Percentiles rank a stretch among this genome's conserved stretches.
Evolutionary conservation across 2,113 vertebrate genomes (phyloP).

Genomic region (Conger conger): DNA sequence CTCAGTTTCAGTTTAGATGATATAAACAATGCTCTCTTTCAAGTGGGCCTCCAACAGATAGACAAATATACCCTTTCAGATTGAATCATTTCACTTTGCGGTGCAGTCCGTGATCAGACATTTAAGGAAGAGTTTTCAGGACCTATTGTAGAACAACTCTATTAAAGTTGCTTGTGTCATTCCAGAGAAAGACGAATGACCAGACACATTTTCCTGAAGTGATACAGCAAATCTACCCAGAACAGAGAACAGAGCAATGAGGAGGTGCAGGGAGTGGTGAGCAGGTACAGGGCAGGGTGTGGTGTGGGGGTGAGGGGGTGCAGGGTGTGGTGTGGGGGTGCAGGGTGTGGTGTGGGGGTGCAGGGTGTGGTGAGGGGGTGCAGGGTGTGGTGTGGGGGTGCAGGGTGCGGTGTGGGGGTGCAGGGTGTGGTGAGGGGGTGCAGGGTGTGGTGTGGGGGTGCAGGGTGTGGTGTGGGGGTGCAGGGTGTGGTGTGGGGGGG

Average conservation of each 20-base stretch:
- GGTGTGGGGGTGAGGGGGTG: neutral
- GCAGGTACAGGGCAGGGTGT: neutral
- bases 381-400: too few species aligned
- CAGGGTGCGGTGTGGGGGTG: too few species aligned
- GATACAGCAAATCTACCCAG: neutral
- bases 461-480: neutral
- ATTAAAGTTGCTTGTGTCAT: neutral
- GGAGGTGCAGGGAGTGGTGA: neutral
- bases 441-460: too few species aligned
- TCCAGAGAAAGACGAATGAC: neutral
- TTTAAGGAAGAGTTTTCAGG: neutral
- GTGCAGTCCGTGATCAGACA: neutral
- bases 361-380: too few species aligned
- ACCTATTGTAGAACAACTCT: neutral
- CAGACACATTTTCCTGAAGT: neutral
- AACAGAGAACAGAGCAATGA: too few species aligned
- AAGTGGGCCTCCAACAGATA: neutral
- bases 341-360: too few species aligned
- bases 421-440: neutral
- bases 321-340: neutral
- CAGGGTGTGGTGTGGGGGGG: too few species aligned
- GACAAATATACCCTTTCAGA: conserved; percentile 6
- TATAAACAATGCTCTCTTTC: neutral
- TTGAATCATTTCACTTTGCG: neutral
- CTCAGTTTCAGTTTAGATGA: neutral